phyloP scores from a whole-genome alignment of 1,140 invertebrate genomes.

The Lethrus apterus region DNA sequence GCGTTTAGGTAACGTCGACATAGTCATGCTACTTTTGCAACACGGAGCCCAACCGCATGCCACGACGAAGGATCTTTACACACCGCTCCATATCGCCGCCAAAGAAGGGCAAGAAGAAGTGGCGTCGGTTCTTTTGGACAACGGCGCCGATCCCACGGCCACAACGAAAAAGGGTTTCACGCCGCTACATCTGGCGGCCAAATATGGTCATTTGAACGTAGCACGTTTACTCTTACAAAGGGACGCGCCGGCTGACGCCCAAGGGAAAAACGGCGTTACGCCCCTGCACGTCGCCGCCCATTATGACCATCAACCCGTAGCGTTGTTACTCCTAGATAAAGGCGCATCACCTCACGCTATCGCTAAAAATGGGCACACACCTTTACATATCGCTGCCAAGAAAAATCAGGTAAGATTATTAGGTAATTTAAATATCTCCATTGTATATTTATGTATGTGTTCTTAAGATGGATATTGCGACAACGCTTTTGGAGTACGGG shows the following conservation, averaged over 20 bases:
- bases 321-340: constrained; percentile 82
- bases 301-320: constrained; percentile 93
- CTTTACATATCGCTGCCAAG: constrained; percentile 95
- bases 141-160: constrained; percentile 83
- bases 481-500: constrained; percentile 87
- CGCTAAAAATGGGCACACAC: constrained; percentile 97
- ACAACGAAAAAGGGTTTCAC: constrained; percentile 97
- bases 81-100: constrained; percentile 93
- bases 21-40: constrained; percentile 83
- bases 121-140: constrained; percentile 82
- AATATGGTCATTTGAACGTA: constrained; percentile 93
- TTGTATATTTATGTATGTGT: not conserved
- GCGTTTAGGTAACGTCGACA: constrained; percentile 86
- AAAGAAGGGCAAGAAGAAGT: constrained; percentile 94
- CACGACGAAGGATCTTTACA: constrained; percentile 90
- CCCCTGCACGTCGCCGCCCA: constrained; percentile 96
- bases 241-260: constrained; percentile 86
- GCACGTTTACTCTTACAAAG: constrained; percentile 77
- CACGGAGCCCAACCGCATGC: constrained; percentile 83
- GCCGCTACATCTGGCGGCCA: constrained; percentile 92
- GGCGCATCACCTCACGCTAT: constrained; percentile 91
- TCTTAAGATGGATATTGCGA: constrained; percentile 76
- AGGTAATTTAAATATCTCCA: not conserved
- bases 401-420: constrained; percentile 79
- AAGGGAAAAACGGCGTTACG: constrained; percentile 96